A percentile compares a stretch with the other conserved stretches of the same genome.
Conservation (phyloP, 1,140 invertebrate species). For the Stegodyphus dumicola region DNA sequence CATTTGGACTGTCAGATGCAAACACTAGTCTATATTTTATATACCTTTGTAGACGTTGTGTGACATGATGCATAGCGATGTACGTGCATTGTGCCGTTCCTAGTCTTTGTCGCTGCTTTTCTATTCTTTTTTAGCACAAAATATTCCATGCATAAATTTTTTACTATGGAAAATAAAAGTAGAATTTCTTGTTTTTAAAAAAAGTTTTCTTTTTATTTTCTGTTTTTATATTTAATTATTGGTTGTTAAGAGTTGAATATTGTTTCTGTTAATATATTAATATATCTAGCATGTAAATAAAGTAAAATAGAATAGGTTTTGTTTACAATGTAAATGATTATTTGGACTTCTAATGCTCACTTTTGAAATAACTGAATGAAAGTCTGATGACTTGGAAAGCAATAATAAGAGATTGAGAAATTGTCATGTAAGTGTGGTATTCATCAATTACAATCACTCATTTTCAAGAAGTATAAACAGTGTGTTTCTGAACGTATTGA, state of each 20-base stretch:
- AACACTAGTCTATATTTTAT: conserved; percentile 60
- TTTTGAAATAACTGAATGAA: no score
- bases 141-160: conserved; percentile 35
- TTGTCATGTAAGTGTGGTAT: no score
- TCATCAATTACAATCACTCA: no score
- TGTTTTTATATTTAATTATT: conserved; percentile 48
- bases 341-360: no score
- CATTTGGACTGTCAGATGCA: conserved; percentile 40
- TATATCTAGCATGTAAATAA: conserved; percentile 47
- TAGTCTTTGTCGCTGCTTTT: conserved; percentile 58
- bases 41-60: conserved; percentile 48
- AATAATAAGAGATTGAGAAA: no score
- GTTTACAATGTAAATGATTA: background rate
- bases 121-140: conserved; percentile 49
- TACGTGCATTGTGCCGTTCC: conserved; percentile 49
- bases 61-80: conserved; percentile 28
- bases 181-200: background rate
- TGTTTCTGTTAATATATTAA: conserved; percentile 29
- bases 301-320: background rate
- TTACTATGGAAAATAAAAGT: background rate
- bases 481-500: no score
- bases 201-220: conserved; percentile 21
- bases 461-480: no score
- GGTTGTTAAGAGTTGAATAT: conserved; percentile 44
- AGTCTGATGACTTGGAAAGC: no score